Evolutionary conservation across 2,113 vertebrate species (phyloP).

Genomic region (Mandrillus leucophaeus): DNA sequence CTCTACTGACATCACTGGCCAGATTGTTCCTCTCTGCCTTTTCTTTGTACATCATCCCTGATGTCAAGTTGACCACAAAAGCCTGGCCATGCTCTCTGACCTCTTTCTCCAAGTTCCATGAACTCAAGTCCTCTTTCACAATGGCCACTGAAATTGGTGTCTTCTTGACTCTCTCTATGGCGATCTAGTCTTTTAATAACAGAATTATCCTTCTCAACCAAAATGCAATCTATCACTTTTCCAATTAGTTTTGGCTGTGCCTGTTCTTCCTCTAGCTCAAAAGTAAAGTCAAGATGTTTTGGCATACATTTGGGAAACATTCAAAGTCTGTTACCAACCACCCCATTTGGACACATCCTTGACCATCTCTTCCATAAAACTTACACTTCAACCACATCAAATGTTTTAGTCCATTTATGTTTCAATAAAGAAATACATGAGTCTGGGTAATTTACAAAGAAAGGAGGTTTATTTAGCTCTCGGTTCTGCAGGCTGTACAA

Average conservation of each 20-base stretch:
- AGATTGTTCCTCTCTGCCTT: too few relatives aligned
- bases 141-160: neutral
- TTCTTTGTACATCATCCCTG: too few relatives aligned
- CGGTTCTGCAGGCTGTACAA: neutral
- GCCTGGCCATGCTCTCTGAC: fast-evolving
- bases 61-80: neutral
- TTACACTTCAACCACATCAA: neutral
- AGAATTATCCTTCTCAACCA: neutral
- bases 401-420: neutral
- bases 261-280: neutral
- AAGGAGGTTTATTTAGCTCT: neutral
- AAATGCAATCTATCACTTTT: neutral
- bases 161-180: neutral
- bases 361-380: neutral
- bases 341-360: fast-evolving
- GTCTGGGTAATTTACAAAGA: neutral
- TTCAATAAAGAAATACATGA: neutral
- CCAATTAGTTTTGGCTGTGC: neutral
- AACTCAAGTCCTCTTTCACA: neutral
- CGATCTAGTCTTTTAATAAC: neutral
- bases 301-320: neutral
- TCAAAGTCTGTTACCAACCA: neutral
- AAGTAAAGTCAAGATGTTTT: neutral
- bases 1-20: neutral
- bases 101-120: neutral